Evolutionary conservation across 2,888 invertebrate genomes (phyloP).

Genomic region (Idaea aversata): DNA sequence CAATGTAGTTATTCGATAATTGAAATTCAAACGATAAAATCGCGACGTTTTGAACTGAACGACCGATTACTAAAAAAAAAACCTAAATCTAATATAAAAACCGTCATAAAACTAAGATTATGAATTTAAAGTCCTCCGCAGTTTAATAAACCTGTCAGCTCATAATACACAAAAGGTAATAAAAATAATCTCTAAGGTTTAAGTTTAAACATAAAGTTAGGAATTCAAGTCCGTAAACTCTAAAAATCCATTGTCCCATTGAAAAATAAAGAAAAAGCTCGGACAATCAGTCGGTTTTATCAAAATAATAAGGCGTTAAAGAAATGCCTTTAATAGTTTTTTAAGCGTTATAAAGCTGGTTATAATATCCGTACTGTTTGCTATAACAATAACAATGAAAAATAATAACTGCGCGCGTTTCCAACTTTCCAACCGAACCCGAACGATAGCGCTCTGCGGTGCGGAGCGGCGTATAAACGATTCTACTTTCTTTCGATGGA

Average conservation of each 20-base stretch:
- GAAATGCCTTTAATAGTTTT: conserved; percentile 73
- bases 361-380: conserved; percentile 57
- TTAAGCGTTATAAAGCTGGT: conserved; percentile 65
- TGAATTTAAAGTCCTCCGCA: conserved; percentile 1
- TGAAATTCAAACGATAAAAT: background rate
- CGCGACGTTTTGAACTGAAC: background rate
- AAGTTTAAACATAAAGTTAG: background rate
- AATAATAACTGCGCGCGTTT: conserved; percentile 55
- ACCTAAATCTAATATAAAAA: background rate
- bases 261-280: conserved; percentile 31
- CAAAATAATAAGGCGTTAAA: conserved; percentile 65
- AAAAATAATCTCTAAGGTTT: background rate
- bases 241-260: background rate
- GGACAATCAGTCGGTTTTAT: conserved; percentile 56
- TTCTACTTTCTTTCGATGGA: background rate
- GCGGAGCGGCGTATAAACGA: background rate
- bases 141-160: conserved; percentile 1
- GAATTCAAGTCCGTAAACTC: background rate
- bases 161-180: background rate
- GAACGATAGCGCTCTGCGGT: background rate
- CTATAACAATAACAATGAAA: conserved; percentile 75
- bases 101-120: background rate
- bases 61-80: background rate
- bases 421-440: background rate
- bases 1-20: background rate